Evolutionary conservation across 37 sponge, comb jelly and placozoan genomes (phyloP), one percentile per base, ranked within the genome.

Genomic region (Sycon ciliatum): DNA sequence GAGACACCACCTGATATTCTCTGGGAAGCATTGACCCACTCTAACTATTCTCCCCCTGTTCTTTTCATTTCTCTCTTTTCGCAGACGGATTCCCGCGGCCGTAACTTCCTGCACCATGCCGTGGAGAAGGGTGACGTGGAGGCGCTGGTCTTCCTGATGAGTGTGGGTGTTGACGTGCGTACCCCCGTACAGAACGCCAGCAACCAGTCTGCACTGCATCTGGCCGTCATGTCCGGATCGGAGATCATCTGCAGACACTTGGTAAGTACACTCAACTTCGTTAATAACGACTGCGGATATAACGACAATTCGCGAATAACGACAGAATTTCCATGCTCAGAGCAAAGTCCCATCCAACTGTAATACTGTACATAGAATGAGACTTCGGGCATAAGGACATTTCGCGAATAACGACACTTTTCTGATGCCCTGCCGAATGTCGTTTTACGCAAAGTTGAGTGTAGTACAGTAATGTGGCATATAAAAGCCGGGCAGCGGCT

Each of bases 191-290:
- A 73, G 68, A 83, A 86, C 54, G 81, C 68, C 18, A 74, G 79
- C 26, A 57, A 69, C 36, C 72, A 81, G 71, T 83, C 90, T 0
- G 82, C 94, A 4, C 94, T 93, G 7, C 94, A 93, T 69, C 80
- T 84, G 49, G 94, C 94, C n/a, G 64, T 89, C 39, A 84, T 84
- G 67, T 67, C 58, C 16, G 90, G 87, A 5, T 81, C 81, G 1
- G 94, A 93, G 70, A 90, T 83, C n/a, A 54, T 93, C 34, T 82
- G 82, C 6, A 67, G 94, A 58, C 89, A 89, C 62, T 57, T 91
- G 82, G 92, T 91, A 68, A 65, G 82, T n/a, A n/a, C n/a, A n/a
- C n/a, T n/a, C n/a, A n/a, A n/a, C n/a, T n/a, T n/a, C n/a, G n/a
- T n/a, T n/a, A n/a, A n/a, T n/a, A n/a, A n/a, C n/a, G n/a, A n/a